phyloP scores from a whole-genome alignment of 2,888 invertebrate genomes.

The Temnothorax rugatulus region DNA sequence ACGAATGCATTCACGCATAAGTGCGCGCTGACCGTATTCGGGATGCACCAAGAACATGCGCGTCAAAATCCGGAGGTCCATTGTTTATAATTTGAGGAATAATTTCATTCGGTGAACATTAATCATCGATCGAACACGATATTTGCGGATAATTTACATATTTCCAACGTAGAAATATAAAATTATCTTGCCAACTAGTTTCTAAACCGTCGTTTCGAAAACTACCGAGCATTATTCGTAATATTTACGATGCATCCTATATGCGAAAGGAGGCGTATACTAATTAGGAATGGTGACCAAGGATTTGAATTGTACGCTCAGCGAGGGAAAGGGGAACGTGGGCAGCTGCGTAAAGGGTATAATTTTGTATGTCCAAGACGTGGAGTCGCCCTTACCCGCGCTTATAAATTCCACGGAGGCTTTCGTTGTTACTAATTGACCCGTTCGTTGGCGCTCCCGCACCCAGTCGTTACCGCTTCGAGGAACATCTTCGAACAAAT shows the following conservation, averaged over 20 bases:
- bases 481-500: slow-evolving; percentile 34
- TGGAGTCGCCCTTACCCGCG: slow-evolving; percentile 53
- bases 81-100: background rate
- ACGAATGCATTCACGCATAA: slow-evolving; percentile 14
- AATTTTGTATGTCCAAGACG: slow-evolving; percentile 50
- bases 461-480: slow-evolving; percentile 48
- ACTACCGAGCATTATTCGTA: background rate
- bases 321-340: slow-evolving; percentile 38
- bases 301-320: slow-evolving; percentile 70
- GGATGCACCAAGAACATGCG: too few relatives aligned
- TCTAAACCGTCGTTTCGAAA: background rate
- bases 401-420: slow-evolving; percentile 61
- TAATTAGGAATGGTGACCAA: slow-evolving; percentile 76
- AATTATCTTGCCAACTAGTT: background rate
- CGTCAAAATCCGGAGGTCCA: background rate
- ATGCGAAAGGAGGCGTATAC: slow-evolving; percentile 65
- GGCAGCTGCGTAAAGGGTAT: slow-evolving; percentile 47
- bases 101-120: background rate
- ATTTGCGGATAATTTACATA: slow-evolving; percentile 11
- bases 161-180: background rate
- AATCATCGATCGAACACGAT: background rate
- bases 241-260: slow-evolving; percentile 24
- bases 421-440: slow-evolving; percentile 65
- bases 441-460: slow-evolving; percentile 58
- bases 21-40: background rate